A percentile compares a stretch with the other conserved stretches of the same genome.
phyloP scores from a whole-genome alignment of 2,797 vertebrate species.

The Strix occidentalis region DNA sequence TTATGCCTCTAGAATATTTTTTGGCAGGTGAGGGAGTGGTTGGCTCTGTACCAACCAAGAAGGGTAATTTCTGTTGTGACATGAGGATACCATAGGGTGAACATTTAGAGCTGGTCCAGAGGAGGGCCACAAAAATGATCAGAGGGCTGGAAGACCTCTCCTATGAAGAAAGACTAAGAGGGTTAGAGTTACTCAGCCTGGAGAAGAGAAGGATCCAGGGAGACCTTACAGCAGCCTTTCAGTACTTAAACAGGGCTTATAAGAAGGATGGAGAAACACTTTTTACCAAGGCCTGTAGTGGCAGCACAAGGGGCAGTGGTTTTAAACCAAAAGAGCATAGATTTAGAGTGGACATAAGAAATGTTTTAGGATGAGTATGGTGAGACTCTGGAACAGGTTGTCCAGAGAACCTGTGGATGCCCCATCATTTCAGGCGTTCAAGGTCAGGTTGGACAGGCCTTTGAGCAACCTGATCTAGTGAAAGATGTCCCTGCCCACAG shows the following conservation, averaged over 20 bases:
- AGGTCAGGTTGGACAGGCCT: background rate
- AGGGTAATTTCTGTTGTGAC: background rate
- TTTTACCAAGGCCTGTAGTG: background rate
- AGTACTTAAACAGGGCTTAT: background rate
- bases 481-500: background rate
- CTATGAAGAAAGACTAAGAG: background rate
- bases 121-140: background rate
- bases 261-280: background rate
- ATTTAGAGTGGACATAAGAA: background rate
- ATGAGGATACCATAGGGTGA: background rate
- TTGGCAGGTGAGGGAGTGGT: background rate
- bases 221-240: background rate
- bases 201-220: background rate
- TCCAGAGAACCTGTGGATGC: background rate
- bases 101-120: background rate
- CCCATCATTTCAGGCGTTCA: background rate
- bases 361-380: accelerated
- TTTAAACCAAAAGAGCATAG: background rate
- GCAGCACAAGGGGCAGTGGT: background rate
- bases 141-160: background rate
- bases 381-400: background rate
- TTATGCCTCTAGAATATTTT: background rate
- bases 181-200: background rate
- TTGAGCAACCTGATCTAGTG: background rate
- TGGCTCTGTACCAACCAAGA: background rate